Evolutionary conservation across 2,888 invertebrate genomes (phyloP).

Genomic region (Mimachlamys varia): DNA sequence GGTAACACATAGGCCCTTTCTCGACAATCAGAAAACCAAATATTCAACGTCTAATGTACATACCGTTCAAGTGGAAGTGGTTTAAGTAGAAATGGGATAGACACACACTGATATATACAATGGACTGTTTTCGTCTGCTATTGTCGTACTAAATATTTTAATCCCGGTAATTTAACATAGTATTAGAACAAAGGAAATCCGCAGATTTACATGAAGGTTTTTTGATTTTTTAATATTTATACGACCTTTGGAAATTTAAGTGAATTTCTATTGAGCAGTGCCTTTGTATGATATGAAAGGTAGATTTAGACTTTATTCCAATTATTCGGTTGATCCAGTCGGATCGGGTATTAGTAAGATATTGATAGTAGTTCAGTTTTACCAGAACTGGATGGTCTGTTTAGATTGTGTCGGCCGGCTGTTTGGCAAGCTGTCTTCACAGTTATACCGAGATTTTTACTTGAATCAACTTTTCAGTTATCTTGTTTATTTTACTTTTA

Average conservation of each 20-base stretch:
- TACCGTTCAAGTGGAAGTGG: neutral
- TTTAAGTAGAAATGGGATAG: neutral
- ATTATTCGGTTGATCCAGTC: neutral
- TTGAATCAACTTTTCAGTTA: neutral
- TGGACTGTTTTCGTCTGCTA: neutral
- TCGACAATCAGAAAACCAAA: neutral
- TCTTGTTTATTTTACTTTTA: neutral
- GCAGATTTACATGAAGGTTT: neutral
- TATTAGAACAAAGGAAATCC: conserved; percentile 6
- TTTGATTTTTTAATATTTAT: neutral
- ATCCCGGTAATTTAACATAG: neutral
- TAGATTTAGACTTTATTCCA: neutral
- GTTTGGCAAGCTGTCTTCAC: neutral
- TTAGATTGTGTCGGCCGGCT: neutral
- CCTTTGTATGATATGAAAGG: conserved; percentile 1
- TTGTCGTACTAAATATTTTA: neutral
- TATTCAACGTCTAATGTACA: too few relatives aligned
- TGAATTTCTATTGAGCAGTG: conserved; percentile 14
- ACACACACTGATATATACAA: neutral
- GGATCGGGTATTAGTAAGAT: neutral
- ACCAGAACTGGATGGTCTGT: neutral
- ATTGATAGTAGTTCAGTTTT: neutral
- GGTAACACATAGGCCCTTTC: neutral
- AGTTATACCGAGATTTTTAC: neutral
- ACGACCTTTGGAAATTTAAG: neutral